Conservation (phyloP, 2,888 invertebrate genomes). For the Nebria salina region DNA sequence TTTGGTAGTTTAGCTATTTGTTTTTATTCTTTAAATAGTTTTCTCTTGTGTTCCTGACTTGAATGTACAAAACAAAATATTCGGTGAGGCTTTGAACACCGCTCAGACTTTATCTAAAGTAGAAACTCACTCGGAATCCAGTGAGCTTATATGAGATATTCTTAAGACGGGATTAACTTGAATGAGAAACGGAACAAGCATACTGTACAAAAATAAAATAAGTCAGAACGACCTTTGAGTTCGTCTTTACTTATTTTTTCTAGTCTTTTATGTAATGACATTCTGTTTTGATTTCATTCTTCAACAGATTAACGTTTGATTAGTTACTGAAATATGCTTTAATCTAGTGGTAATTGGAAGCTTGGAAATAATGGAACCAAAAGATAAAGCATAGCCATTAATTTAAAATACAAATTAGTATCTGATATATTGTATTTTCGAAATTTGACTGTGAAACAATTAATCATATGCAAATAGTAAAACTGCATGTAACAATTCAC, state of each 20-base stretch:
- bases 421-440: too few species aligned
- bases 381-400: too few species aligned
- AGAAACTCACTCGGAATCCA: background rate
- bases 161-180: background rate
- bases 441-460: background rate
- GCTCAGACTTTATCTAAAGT: conserved; percentile 22
- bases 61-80: conserved; percentile 40
- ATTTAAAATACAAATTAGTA: too few species aligned
- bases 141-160: background rate
- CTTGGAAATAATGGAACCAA: background rate
- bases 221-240: background rate
- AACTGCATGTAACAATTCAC: background rate
- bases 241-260: background rate
- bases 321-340: background rate
- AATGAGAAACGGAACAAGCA: background rate
- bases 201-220: background rate
- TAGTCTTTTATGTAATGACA: background rate
- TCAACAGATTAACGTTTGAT: background rate
- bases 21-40: conserved; percentile 6
- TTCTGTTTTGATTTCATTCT: background rate
- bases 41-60: conserved; percentile 30
- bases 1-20: conserved; percentile 38
- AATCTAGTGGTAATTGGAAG: background rate
- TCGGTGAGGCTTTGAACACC: conserved; percentile 22
- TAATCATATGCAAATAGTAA: background rate